These are phyloP conservation scores for Cydia strobilella DNA, from an alignment of 1,140 invertebrate genomes.

Conservation along the genomic window DNA sequence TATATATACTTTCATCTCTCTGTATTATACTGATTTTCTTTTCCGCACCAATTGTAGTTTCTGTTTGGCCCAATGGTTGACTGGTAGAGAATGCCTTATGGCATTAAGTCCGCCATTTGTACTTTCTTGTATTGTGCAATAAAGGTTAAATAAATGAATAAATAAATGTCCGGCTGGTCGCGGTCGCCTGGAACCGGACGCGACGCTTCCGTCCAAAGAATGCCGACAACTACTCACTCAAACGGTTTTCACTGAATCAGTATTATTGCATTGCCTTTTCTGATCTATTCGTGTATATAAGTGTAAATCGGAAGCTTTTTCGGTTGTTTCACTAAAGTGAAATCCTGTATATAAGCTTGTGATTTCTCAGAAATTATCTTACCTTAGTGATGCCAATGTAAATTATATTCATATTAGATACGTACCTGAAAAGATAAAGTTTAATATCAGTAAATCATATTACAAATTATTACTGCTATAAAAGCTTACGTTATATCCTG, in stretches of 20 bases:
- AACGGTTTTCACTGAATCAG: constrained; percentile 12
- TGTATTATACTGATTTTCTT: too few species aligned
- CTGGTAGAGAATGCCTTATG: too few species aligned
- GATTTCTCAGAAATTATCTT: neutral
- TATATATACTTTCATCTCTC: too few species aligned
- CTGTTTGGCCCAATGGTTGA: too few species aligned
- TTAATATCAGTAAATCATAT: neutral
- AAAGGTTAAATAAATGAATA: too few species aligned
- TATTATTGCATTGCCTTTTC: constrained; percentile 25
- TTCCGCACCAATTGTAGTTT: too few species aligned
- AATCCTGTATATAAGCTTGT: neutral
- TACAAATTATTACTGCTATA: constrained; percentile 14
- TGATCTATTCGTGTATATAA: constrained; percentile 5
- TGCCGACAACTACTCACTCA: constrained; percentile 18
- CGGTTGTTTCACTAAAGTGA: neutral
- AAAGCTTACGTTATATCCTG: neutral
- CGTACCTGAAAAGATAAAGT: constrained; percentile 32
- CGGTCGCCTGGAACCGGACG: constrained; percentile 10
- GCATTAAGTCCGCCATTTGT: too few species aligned
- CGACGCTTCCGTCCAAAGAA: constrained; percentile 13
- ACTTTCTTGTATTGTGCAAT: too few species aligned
- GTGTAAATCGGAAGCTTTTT: neutral
- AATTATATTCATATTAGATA: neutral
- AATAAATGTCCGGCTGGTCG: neutral
- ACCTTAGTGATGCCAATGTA: neutral